Evolutionary conservation across 2,888 invertebrate genomes (phyloP), one percentile per base, ranked within the genome.

Genomic region (Rhagium mordax): DNA sequence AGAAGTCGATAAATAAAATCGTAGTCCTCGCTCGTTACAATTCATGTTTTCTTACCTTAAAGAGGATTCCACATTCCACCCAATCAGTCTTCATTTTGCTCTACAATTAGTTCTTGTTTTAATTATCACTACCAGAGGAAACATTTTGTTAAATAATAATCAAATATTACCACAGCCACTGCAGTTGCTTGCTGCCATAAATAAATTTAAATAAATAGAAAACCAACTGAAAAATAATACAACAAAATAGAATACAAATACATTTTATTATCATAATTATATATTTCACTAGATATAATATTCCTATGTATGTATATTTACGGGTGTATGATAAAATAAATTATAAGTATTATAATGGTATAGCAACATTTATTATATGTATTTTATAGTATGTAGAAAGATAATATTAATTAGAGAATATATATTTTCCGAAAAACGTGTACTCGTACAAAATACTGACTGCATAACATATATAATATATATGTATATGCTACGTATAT

Each of bases 251-350:
- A 87, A 88, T 88, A 88, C 88, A 88, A 88, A 88, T 88, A 88
- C 88, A 87, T 86, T 88, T 87, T 88, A 88, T 87, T 88, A 87
- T 87, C 86, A 86, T 87, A 87, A 87, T 87, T 86, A 87, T 88
- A 88, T 87, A 87, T 87, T 88, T 88, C 84, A 86, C 88, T 88
- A 88, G 87, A 86, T 87, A 87, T 87, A 85, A 85, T 85, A 87
- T 86, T 85, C 85, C 87, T 87, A 88, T 86, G 83, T 80, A 84
- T 87, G 85, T 87, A 86, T 86, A 85, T 85, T 87, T 86, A 87
- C 84, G 83, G 85, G 88, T 87, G 87, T 88, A 86, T 88, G 87
- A 87, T 88, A 88, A 88, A 88, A 87, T 87, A 87, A 87, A 87
- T 85, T 83, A 74, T 78, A 86, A 86, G 85, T 87, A 87, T 86